Evolutionary conservation across 2,797 vertebrate species (phyloP).

Genomic region (Paratrypauchen microcephalus): DNA sequence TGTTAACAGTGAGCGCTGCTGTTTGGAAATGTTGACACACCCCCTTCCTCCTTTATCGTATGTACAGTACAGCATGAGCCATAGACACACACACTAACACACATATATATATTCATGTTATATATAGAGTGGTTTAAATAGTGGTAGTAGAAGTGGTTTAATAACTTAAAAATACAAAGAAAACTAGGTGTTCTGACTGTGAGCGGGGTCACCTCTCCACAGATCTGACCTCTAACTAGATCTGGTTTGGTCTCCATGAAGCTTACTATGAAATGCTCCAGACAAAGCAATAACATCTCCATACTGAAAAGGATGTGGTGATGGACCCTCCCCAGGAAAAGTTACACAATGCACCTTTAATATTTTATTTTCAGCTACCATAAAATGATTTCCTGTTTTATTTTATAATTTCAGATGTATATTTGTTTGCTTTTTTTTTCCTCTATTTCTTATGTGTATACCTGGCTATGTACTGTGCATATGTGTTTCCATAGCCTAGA

Average conservation of each 20-base stretch:
- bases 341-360: not conserved
- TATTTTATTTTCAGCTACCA: not conserved
- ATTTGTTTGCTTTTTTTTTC: not conserved
- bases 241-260: too few species aligned
- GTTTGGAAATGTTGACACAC: not conserved
- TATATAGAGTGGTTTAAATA: too few species aligned
- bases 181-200: too few species aligned
- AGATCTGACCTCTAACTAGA: too few species aligned
- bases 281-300: too few species aligned
- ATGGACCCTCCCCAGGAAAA: too few species aligned
- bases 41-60: slow-evolving; percentile 1
- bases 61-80: not conserved
- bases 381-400: not conserved
- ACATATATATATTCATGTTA: slow-evolving; percentile 28
- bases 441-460: not conserved
- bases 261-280: too few species aligned
- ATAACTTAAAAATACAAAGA: too few species aligned
- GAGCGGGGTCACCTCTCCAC: too few species aligned
- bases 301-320: too few species aligned
- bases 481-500: slow-evolving; percentile 1
- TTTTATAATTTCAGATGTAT: not conserved
- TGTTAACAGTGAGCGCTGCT: not conserved
- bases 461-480: too few species aligned
- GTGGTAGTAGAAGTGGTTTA: too few species aligned
- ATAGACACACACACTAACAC: slow-evolving; percentile 7